A percentile compares a stretch with the other conserved stretches of the same genome.
Evolutionary conservation across 2,888 invertebrate genomes (phyloP).

Genomic region (Germaria angustata): DNA sequence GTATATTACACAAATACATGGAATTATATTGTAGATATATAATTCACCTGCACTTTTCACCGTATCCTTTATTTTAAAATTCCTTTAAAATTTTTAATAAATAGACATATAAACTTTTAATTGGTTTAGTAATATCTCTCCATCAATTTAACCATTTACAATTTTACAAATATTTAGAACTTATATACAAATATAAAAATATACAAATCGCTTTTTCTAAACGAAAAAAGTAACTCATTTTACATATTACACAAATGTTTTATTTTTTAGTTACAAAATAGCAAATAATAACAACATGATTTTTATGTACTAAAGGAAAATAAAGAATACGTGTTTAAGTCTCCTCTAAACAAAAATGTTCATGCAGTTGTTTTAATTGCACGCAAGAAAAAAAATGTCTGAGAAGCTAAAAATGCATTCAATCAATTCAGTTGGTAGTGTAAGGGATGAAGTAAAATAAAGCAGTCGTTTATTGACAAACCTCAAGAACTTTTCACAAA

Average conservation of each 20-base stretch:
- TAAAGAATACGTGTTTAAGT: conserved; percentile 48
- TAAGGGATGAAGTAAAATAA: too few species aligned
- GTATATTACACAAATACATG: neutral
- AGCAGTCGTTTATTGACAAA: too few species aligned
- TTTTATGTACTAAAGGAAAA: conserved; percentile 43
- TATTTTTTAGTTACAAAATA: conserved; percentile 57
- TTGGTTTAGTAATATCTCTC: neutral
- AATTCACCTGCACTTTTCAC: conserved; percentile 15
- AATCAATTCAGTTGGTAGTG: too few species aligned
- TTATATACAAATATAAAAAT: conserved; percentile 53
- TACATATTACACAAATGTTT: conserved; percentile 42
- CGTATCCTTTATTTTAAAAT: neutral
- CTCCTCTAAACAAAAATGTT: conserved; percentile 13
- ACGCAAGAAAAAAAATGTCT: too few species aligned
- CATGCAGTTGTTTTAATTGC: conserved; percentile 21
- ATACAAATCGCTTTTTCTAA: conserved; percentile 45
- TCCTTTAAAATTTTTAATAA: neutral
- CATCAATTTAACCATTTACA: conserved; percentile 16
- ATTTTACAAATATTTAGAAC: conserved; percentile 56
- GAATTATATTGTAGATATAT: neutral
- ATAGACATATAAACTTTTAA: neutral
- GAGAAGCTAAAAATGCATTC: too few species aligned
- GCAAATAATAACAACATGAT: conserved; percentile 26
- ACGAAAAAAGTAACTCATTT: conserved; percentile 12
- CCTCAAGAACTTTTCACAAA: too few species aligned